Percentiles rank a stretch among this genome's conserved stretches.
These are phyloP conservation scores for Trachelus troglodyta DNA, from an alignment of 2,888 invertebrate species.

Conservation along the genomic window DNA sequence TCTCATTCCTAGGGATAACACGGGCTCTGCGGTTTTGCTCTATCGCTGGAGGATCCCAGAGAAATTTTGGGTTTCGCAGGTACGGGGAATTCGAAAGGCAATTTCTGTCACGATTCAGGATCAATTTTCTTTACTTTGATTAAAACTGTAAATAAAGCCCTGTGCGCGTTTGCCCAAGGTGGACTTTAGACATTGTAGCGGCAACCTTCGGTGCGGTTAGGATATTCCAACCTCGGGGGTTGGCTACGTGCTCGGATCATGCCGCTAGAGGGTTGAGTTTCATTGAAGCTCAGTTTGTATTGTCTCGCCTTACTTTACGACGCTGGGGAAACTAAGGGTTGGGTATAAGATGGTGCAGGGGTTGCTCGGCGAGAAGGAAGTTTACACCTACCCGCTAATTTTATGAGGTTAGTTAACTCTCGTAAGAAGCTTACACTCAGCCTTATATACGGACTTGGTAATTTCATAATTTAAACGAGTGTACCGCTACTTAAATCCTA, in stretches of 20 bases:
- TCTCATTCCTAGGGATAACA: not conserved
- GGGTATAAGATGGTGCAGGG: not conserved
- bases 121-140: not conserved
- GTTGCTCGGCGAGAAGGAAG: slow-evolving; percentile 29
- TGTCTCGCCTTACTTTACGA: slow-evolving; percentile 36
- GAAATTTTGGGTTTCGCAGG: not conserved
- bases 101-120: not conserved
- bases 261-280: not conserved
- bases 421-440: slow-evolving; percentile 44
- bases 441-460: slow-evolving; percentile 40
- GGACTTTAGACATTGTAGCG: not conserved
- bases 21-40: not conserved
- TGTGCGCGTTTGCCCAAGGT: not conserved
- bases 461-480: slow-evolving; percentile 49
- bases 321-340: slow-evolving; percentile 9
- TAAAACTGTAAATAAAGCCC: not conserved
- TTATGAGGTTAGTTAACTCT: slow-evolving; percentile 54
- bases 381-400: slow-evolving; percentile 51
- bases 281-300: slow-evolving; percentile 26
- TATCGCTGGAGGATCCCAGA: not conserved
- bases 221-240: not conserved
- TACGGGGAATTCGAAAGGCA: not conserved
- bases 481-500: slow-evolving; percentile 17
- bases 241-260: not conserved
- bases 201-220: not conserved